Conservation (phyloP, 2,797 vertebrate species). For the Trachurus trachurus region DNA sequence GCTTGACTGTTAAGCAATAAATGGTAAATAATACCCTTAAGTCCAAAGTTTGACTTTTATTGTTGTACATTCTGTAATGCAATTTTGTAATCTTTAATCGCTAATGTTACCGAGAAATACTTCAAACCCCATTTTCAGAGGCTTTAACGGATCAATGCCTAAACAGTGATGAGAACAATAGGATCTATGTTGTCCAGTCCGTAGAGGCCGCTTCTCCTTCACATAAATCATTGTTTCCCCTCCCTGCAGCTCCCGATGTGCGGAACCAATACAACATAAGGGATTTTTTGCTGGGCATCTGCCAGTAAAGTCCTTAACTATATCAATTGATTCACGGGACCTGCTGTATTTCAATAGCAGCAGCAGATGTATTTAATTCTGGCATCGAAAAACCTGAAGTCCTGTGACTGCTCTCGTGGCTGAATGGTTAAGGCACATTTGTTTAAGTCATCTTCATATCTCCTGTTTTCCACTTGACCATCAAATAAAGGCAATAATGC, state of each 20-base stretch:
- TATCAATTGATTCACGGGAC: slow-evolving; percentile 35
- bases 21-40: not conserved
- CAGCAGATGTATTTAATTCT: slow-evolving; percentile 12
- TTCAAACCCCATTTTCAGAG: slow-evolving; percentile 1
- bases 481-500: too few species aligned
- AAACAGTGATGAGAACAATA: slow-evolving; percentile 11
- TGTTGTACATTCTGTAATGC: not conserved
- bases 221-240: slow-evolving; percentile 48
- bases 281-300: slow-evolving; percentile 38
- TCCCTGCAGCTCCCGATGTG: slow-evolving; percentile 40
- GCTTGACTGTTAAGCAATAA: not conserved
- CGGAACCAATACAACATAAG: slow-evolving; percentile 54
- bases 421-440: too few species aligned
- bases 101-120: not conserved
- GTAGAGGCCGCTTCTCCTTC: slow-evolving; percentile 38
- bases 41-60: not conserved
- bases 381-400: slow-evolving; percentile 18
- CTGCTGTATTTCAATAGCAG: slow-evolving; percentile 38
- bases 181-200: slow-evolving; percentile 5
- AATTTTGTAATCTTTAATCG: not conserved
- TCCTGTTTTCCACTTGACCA: too few species aligned
- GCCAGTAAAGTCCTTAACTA: slow-evolving; percentile 57
- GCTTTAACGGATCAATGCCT: not conserved
- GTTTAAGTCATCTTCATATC: too few species aligned
- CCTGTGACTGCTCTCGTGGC: too few species aligned